Conservation (phyloP, 2,113 vertebrate species). For the Micronisus gabar region DNA sequence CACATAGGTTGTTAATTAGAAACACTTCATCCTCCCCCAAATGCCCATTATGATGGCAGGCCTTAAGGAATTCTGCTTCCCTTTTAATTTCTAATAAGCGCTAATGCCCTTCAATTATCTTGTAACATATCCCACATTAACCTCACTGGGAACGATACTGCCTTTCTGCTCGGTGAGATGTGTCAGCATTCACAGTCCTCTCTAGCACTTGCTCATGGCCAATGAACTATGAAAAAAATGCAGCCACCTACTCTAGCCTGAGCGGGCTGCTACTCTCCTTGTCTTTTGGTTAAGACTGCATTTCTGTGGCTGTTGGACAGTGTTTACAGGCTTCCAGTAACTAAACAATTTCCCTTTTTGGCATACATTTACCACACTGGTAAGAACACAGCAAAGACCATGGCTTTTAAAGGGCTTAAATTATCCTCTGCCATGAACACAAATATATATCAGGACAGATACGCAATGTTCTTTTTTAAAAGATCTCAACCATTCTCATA, state of each 20-base stretch:
- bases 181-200: neutral
- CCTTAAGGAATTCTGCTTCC: neutral
- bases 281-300: neutral
- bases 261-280: neutral
- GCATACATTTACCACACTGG: neutral
- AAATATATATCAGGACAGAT: neutral
- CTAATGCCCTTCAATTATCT: neutral
- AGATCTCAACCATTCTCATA: neutral
- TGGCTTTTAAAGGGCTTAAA: neutral
- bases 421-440: neutral
- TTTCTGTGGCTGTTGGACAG: neutral
- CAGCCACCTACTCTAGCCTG: neutral
- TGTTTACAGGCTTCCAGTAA: neutral
- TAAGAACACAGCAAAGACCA: neutral
- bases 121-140: neutral
- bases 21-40: neutral
- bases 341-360: neutral
- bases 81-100: constrained; percentile 13
- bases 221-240: neutral
- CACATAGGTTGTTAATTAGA: neutral
- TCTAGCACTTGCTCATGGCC: neutral
- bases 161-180: neutral
- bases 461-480: neutral
- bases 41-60: neutral
- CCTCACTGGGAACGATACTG: neutral